These are phyloP conservation scores for Gari tellinella DNA, from an alignment of 2,888 invertebrate genomes.

Conservation along the genomic window DNA sequence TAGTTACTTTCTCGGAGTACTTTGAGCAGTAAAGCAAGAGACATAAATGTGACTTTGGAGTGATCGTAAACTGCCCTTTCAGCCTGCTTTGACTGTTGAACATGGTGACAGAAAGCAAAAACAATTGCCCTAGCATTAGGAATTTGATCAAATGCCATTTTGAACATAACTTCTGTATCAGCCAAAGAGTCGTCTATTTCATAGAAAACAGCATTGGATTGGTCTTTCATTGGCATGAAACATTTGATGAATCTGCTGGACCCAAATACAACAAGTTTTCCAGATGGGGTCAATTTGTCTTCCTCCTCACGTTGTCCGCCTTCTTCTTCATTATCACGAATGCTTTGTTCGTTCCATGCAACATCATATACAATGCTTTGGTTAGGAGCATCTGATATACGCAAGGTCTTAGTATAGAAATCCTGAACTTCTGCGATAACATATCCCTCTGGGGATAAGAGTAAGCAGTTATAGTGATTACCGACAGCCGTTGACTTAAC, in stretches of 20 bases:
- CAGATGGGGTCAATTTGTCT: no score
- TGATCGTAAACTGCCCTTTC: slow-evolving; percentile 10
- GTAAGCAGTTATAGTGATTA: background rate
- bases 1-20: slow-evolving; percentile 15
- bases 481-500: background rate
- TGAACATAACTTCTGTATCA: slow-evolving; percentile 19
- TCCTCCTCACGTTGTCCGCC: no score
- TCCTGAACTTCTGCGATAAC: slow-evolving; percentile 6
- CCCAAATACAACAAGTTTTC: background rate
- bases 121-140: slow-evolving; percentile 1
- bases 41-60: slow-evolving; percentile 11
- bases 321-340: background rate
- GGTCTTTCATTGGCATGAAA: background rate
- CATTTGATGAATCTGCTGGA: slow-evolving; percentile 22
- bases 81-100: slow-evolving; percentile 8
- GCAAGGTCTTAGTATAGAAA: slow-evolving; percentile 3
- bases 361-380: slow-evolving; percentile 32
- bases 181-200: slow-evolving; percentile 14
- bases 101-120: slow-evolving; percentile 28
- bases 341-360: slow-evolving; percentile 10
- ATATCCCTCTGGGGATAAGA: background rate
- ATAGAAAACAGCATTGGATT: slow-evolving; percentile 9
- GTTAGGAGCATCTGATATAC: slow-evolving; percentile 31
- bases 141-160: slow-evolving; percentile 11
- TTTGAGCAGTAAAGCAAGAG: slow-evolving; percentile 13